phyloP scores from a whole-genome alignment of 2,888 invertebrate genomes.

The Lepeophtheirus nordmannii region DNA sequence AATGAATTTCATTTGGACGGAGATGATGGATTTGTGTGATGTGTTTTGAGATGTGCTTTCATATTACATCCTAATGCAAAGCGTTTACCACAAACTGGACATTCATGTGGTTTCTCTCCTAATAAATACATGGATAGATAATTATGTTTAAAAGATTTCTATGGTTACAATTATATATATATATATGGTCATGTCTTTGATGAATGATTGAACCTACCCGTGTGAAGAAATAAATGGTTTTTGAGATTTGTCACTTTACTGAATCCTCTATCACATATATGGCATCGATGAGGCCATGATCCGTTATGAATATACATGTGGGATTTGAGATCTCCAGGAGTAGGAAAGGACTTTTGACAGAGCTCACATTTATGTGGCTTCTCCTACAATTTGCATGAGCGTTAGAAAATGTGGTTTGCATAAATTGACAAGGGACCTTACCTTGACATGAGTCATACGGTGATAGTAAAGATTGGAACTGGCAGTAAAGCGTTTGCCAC shows the following conservation, averaged over 20 bases:
- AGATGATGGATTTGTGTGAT: background rate
- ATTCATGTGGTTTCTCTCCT: slow-evolving; percentile 25
- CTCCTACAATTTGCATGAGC: slow-evolving; percentile 45
- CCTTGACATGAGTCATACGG: slow-evolving; percentile 95
- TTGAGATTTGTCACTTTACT: slow-evolving; percentile 38
- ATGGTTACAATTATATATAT: background rate
- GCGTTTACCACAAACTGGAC: slow-evolving; percentile 22
- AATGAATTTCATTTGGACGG: slow-evolving; percentile 6
- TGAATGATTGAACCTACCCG: slow-evolving; percentile 29
- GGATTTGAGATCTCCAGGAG: slow-evolving; percentile 83
- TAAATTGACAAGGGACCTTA: slow-evolving; percentile 36
- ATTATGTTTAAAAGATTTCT: background rate
- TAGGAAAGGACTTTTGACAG: slow-evolving; percentile 88
- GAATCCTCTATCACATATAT: slow-evolving; percentile 38
- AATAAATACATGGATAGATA: slow-evolving; percentile 1
- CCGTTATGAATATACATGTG: slow-evolving; percentile 82
- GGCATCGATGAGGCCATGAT: slow-evolving; percentile 39
- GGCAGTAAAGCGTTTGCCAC: slow-evolving; percentile 86
- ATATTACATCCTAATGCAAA: slow-evolving; percentile 24
- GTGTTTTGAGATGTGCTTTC: slow-evolving; percentile 24
- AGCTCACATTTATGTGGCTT: slow-evolving; percentile 89
- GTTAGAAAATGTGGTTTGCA: background rate
- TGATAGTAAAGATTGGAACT: slow-evolving; percentile 93
- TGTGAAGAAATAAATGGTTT: slow-evolving; percentile 37
- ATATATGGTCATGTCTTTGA: no score